These are phyloP conservation scores for Porites australiensis DNA, from an alignment of 64 coral and sea anemone genomes.

Conservation along the genomic window DNA sequence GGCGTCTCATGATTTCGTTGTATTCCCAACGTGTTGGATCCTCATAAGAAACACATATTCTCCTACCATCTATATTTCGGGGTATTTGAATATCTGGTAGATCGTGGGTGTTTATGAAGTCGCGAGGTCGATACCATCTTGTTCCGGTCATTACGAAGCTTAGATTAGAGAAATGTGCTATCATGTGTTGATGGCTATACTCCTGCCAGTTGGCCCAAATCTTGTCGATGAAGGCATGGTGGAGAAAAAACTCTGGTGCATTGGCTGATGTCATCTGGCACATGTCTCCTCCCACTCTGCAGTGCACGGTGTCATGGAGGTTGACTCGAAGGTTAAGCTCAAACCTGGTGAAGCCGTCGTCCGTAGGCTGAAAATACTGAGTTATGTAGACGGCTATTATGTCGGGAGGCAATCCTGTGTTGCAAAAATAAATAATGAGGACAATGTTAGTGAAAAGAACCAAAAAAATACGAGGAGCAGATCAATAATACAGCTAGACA, in stretches of 20 bases:
- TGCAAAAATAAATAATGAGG: no score
- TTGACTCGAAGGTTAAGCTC: constrained; percentile 54
- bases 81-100: background rate
- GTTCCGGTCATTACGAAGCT: background rate
- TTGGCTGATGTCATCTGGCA: constrained; percentile 48
- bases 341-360: constrained; percentile 72
- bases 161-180: background rate
- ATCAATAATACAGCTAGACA: no score
- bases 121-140: background rate
- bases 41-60: background rate
- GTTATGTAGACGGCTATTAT: constrained; percentile 14
- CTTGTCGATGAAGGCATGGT: constrained; percentile 71
- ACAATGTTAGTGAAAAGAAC: no score
- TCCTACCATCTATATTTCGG: background rate
- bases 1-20: background rate
- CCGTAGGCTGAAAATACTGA: constrained; percentile 57
- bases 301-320: constrained; percentile 23
- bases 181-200: background rate
- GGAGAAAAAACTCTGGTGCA: constrained; percentile 63
- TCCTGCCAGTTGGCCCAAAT: constrained; percentile 68
- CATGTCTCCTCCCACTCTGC: constrained; percentile 36
- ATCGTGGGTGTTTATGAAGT: background rate
- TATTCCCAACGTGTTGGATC: background rate
- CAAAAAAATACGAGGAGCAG: no score
- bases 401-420: no score